Conservation (phyloP, 2,888 invertebrate genomes). For the Dendrolimus houi region DNA sequence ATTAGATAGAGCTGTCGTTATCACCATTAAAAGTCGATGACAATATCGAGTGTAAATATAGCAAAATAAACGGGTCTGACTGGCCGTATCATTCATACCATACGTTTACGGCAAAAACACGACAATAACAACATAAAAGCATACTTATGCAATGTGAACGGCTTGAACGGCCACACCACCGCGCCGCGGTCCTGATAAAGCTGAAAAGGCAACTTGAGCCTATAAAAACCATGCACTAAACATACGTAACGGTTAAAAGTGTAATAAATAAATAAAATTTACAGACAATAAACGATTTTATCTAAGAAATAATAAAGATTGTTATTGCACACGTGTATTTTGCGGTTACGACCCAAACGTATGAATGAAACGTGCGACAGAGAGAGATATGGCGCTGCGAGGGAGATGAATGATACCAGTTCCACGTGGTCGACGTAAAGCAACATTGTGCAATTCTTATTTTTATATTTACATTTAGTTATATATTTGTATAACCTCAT, state of each 20-base stretch:
- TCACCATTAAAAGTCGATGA: constrained; percentile 49
- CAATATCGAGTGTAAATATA: constrained; percentile 41
- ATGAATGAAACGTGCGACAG: constrained; percentile 65
- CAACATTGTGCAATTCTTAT: constrained; percentile 51
- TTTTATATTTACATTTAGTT: constrained; percentile 14
- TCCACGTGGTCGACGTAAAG: constrained; percentile 66
- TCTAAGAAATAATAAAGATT: constrained; percentile 64
- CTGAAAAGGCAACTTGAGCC: constrained; percentile 76
- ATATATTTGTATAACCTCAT: neutral
- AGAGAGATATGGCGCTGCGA: constrained; percentile 39
- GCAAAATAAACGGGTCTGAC: constrained; percentile 53
- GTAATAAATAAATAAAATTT: constrained; percentile 68
- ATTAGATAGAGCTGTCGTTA: constrained; percentile 21
- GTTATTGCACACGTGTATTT: constrained; percentile 60
- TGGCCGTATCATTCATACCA: constrained; percentile 66
- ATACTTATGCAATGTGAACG: constrained; percentile 75
- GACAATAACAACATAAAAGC: constrained; percentile 75
- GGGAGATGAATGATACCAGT: constrained; percentile 47
- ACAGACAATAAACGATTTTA: constrained; percentile 70
- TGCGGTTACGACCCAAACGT: constrained; percentile 59
- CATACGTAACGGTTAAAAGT: constrained; percentile 58
- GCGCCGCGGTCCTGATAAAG: constrained; percentile 74
- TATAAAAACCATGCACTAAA: constrained; percentile 77
- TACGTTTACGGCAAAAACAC: constrained; percentile 71
- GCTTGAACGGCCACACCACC: constrained; percentile 73